Percentiles rank a stretch among this genome's conserved stretches.
phyloP scores from a whole-genome alignment of 2,113 vertebrate genomes.

The Hippopotamus amphibius region DNA sequence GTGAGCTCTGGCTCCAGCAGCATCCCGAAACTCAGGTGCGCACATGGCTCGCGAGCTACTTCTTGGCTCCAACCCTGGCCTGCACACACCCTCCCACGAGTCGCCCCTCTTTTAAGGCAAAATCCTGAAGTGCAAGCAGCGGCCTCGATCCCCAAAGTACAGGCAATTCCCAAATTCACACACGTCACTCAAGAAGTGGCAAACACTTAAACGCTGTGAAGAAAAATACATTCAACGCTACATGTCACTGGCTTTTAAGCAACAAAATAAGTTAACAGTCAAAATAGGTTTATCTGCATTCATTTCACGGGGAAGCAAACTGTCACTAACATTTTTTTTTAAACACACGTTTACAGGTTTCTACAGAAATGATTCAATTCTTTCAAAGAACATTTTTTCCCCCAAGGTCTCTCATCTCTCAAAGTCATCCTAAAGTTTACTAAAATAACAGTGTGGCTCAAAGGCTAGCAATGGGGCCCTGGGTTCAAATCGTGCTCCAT shows the following conservation, averaged over 20 bases:
- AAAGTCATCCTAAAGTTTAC: slow-evolving; percentile 49
- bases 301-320: slow-evolving; percentile 64
- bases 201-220: slow-evolving; percentile 74
- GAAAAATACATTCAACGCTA: slow-evolving; percentile 73
- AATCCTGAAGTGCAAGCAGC: rapidly evolving
- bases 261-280: slow-evolving; percentile 77
- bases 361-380: slow-evolving; percentile 44
- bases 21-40: slow-evolving; percentile 7
- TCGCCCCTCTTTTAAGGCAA: neutral
- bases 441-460: neutral
- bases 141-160: neutral
- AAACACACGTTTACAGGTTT: slow-evolving; percentile 63
- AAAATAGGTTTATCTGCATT: slow-evolving; percentile 78
- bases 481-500: neutral
- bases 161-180: slow-evolving; percentile 76
- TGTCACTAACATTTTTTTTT: slow-evolving; percentile 41
- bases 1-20: neutral
- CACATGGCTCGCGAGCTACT: rapidly evolving
- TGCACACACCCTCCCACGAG: neutral
- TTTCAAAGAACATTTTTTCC: neutral
- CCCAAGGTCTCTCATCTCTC: neutral
- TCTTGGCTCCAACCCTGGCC: neutral
- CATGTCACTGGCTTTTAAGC: slow-evolving; percentile 53
- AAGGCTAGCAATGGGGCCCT: neutral
- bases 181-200: slow-evolving; percentile 75